These are phyloP conservation scores for Rhyacophila evoluta DNA, from an alignment of 2,888 invertebrate genomes.

Conservation along the genomic window DNA sequence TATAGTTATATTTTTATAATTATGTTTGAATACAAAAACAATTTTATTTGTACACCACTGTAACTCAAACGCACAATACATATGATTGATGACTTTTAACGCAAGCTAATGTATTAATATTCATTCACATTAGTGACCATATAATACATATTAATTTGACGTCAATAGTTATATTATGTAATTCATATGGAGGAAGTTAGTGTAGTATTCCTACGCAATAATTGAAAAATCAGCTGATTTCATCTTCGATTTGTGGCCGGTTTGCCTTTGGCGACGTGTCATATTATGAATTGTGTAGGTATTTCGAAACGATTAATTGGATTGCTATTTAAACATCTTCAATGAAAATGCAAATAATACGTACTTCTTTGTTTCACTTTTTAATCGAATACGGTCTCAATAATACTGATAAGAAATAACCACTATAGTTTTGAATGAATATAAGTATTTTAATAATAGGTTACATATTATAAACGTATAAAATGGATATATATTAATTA, in stretches of 20 bases:
- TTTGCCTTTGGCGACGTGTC: neutral
- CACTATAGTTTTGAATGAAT: too few species aligned
- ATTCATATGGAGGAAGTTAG: neutral
- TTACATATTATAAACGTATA: too few species aligned
- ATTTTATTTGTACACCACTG: too few species aligned
- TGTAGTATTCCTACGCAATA: neutral
- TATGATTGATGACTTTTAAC: neutral
- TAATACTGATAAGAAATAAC: too few species aligned
- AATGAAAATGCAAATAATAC: too few species aligned
- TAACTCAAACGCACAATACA: neutral
- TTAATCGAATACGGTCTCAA: too few species aligned
- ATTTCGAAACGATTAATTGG: neutral
- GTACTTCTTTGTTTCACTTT: too few species aligned
- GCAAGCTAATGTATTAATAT: neutral
- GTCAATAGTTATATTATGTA: neutral
- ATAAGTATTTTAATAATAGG: too few species aligned
- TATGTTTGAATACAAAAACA: too few species aligned
- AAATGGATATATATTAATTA: too few species aligned
- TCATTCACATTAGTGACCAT: neutral
- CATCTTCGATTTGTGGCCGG: neutral
- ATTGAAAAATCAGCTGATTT: neutral
- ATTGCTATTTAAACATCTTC: too few species aligned
- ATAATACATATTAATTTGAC: neutral
- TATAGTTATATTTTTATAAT: too few species aligned
- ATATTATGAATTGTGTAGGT: neutral